A percentile compares a stretch with the other conserved stretches of the same genome.
Conservation (phyloP, 2,888 invertebrate genomes). For the Troides oblongomaculatus region DNA sequence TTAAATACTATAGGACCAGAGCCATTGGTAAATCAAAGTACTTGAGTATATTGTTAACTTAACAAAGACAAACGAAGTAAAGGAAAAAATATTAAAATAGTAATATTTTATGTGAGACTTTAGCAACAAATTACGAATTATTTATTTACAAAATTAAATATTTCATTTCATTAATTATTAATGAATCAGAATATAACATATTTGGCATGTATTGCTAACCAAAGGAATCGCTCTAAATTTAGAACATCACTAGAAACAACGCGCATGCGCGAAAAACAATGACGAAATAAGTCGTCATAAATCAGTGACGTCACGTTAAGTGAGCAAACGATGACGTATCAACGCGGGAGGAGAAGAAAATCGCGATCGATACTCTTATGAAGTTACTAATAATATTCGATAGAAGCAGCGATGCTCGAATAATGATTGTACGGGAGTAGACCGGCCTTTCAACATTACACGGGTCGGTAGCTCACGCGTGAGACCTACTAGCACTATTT, state of each 20-base stretch:
- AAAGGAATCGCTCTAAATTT: slow-evolving; percentile 44
- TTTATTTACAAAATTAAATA: too few relatives aligned
- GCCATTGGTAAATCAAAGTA: too few relatives aligned
- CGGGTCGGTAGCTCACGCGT: slow-evolving; percentile 69
- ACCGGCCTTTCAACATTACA: slow-evolving; percentile 56
- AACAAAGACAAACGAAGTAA: too few relatives aligned
- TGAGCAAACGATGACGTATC: slow-evolving; percentile 62
- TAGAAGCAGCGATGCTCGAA: slow-evolving; percentile 63
- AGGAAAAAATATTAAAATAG: too few relatives aligned
- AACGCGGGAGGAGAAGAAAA: slow-evolving; percentile 37
- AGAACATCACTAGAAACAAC: slow-evolving; percentile 37
- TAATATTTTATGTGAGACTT: too few relatives aligned
- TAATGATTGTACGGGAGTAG: slow-evolving; percentile 51
- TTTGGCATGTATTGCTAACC: slow-evolving; percentile 26
- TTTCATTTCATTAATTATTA: background rate
- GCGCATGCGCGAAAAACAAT: slow-evolving; percentile 59
- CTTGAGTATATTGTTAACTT: too few relatives aligned
- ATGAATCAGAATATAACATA: background rate
- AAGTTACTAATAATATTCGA: slow-evolving; percentile 51
- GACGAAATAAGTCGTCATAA: slow-evolving; percentile 56
- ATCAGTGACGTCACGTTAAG: slow-evolving; percentile 54
- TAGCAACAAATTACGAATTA: too few relatives aligned
- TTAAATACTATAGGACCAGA: too few relatives aligned
- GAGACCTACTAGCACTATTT: slow-evolving; percentile 43
- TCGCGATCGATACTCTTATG: slow-evolving; percentile 54